These are phyloP conservation scores for Silurus glanis DNA, from an alignment of 2,113 vertebrate species.

Conservation along the genomic window DNA sequence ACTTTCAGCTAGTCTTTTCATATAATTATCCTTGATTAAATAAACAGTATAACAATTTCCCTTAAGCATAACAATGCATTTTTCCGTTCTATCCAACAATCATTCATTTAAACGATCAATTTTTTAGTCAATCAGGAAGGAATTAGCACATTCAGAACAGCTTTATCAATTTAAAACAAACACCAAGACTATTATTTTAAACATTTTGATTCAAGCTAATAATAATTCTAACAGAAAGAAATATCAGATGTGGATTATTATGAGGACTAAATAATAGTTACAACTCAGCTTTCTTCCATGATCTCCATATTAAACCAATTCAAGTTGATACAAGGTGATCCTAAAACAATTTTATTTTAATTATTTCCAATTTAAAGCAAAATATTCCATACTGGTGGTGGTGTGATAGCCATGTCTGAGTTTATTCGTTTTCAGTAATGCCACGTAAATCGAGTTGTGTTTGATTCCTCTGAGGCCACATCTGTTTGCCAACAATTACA, in stretches of 20 bases:
- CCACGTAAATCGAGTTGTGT: too few relatives aligned
- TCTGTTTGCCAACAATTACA: too few relatives aligned
- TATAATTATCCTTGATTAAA: neutral
- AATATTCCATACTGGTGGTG: too few relatives aligned
- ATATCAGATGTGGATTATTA: neutral
- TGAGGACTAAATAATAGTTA: neutral
- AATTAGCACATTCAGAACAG: neutral
- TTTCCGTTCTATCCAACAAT: neutral
- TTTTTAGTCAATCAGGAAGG: neutral
- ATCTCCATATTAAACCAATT: neutral
- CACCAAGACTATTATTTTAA: too few relatives aligned
- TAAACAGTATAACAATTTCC: neutral
- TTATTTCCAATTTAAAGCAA: too few relatives aligned
- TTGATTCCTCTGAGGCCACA: too few relatives aligned
- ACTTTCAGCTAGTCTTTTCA: too few relatives aligned
- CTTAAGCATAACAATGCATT: neutral
- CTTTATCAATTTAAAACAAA: neutral
- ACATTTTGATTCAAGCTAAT: too few relatives aligned
- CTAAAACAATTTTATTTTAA: too few relatives aligned
- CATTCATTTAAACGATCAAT: neutral
- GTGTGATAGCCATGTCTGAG: too few relatives aligned
- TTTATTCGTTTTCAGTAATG: too few relatives aligned
- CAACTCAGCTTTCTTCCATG: neutral
- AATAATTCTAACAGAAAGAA: too few relatives aligned
- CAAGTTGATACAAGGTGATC: neutral